Percentiles rank a stretch among this genome's conserved stretches.
These are phyloP conservation scores for Monodelphis domestica DNA, from an alignment of 2,797 vertebrate genomes.

Conservation along the genomic window DNA sequence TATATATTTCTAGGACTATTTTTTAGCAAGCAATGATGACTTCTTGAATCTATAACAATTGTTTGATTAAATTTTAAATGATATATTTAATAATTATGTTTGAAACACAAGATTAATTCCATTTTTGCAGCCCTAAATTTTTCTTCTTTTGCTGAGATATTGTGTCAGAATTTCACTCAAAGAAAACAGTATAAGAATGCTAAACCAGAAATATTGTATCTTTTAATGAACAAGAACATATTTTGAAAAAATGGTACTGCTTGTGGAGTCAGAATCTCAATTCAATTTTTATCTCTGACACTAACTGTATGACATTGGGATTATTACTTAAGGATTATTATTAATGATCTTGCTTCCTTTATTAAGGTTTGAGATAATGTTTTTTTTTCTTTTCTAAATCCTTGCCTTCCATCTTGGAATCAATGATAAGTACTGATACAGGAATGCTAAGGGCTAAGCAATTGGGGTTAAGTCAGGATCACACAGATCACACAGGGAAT, in stretches of 20 bases:
- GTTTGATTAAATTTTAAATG: conserved; percentile 19
- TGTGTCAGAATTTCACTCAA: not conserved
- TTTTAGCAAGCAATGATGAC: not conserved
- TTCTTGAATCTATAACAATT: conserved; percentile 26
- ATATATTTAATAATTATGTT: conserved; percentile 12
- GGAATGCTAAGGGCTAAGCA: too few species aligned
- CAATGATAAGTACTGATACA: too few species aligned
- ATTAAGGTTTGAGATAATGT: not conserved
- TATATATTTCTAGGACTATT: not conserved
- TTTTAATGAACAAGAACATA: not conserved
- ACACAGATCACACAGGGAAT: too few species aligned
- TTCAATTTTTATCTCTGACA: not conserved
- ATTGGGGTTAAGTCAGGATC: too few species aligned
- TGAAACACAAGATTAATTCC: conserved; percentile 20
- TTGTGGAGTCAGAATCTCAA: not conserved
- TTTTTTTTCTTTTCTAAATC: too few species aligned
- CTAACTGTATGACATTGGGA: not conserved
- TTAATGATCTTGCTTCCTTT: not conserved
- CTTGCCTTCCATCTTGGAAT: too few species aligned
- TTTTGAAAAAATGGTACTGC: not conserved
- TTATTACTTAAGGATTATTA: not conserved
- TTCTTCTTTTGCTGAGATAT: not conserved
- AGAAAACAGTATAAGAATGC: not conserved
- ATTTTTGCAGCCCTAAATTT: not conserved
- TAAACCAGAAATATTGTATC: not conserved